These are phyloP conservation scores for Palythoa caribaeorum DNA, from an alignment of 92 coral and sea anemone species.

Conservation along the genomic window DNA sequence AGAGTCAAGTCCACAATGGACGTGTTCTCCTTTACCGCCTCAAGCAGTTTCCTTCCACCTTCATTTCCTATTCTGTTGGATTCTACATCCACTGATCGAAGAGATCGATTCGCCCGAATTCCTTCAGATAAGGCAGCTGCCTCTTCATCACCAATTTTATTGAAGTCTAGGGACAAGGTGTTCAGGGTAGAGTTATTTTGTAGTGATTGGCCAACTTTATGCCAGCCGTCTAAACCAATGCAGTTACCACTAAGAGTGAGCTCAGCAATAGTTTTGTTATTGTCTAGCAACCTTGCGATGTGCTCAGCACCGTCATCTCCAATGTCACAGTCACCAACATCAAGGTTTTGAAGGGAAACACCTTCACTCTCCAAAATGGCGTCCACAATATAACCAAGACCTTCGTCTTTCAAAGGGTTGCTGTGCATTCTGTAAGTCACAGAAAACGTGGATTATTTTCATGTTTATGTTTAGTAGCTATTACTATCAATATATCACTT, in stretches of 20 bases:
- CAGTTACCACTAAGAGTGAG: conserved; percentile 86
- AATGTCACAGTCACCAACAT: conserved; percentile 93
- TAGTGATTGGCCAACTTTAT: conserved; percentile 72
- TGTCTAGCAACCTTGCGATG: conserved; percentile 81
- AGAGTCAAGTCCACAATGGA: conserved; percentile 88
- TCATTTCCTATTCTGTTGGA: conserved; percentile 93
- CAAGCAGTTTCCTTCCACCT: conserved; percentile 85
- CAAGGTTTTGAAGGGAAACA: conserved; percentile 83
- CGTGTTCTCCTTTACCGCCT: conserved; percentile 83
- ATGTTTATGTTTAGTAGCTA: neutral
- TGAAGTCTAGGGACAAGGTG: conserved; percentile 88
- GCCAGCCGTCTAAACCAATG: conserved; percentile 86
- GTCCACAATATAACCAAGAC: conserved; percentile 82
- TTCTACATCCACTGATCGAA: conserved; percentile 94
- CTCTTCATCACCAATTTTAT: conserved; percentile 87
- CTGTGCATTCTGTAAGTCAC: conserved; percentile 84
- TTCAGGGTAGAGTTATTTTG: conserved; percentile 74
- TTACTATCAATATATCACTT: no score
- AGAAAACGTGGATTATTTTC: neutral
- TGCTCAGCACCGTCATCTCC: conserved; percentile 84
- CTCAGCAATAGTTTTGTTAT: conserved; percentile 75
- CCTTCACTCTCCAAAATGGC: conserved; percentile 75
- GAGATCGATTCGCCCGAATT: conserved; percentile 71
- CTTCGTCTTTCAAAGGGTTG: conserved; percentile 89
- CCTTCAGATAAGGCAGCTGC: conserved; percentile 88